Conservation (phyloP, 2,113 vertebrate species). For the Odontophorus gujanensis region DNA sequence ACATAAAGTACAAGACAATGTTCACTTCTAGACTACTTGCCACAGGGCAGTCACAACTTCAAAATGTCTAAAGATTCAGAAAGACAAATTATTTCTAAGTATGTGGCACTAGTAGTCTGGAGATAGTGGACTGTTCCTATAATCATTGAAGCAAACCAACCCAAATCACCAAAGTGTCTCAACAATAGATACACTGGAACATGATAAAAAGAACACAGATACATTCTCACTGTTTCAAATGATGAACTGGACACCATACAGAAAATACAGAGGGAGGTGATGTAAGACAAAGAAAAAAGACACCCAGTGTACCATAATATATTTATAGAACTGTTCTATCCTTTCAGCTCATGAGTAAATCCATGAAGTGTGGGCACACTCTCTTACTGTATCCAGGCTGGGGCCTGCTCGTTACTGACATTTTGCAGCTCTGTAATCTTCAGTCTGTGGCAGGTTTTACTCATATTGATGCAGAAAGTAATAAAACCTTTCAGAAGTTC, state of each 20-base stretch:
- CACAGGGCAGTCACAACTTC: no score
- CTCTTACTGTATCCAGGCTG: neutral
- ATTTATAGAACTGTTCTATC: neutral
- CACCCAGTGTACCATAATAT: neutral
- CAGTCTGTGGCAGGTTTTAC: neutral
- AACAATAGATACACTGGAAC: neutral
- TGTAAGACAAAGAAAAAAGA: neutral
- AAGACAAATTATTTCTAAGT: no score
- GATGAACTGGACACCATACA: neutral
- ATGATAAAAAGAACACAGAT: neutral
- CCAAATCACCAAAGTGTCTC: neutral
- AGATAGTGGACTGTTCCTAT: neutral
- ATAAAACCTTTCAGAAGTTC: neutral
- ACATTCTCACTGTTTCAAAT: neutral
- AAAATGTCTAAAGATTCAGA: neutral
- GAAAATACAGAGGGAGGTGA: neutral
- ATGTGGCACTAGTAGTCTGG: neutral
- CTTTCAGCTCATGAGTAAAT: neutral
- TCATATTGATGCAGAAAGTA: neutral
- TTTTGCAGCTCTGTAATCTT: neutral
- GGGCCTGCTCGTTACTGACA: neutral
- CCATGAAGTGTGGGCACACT: fast-evolving
- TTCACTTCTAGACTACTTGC: neutral
- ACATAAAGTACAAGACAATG: neutral
- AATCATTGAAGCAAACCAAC: neutral